Evolutionary conservation across 2,113 vertebrate species (phyloP), one percentile per base, ranked within the genome.

Genomic region (Trogon surrucura): DNA sequence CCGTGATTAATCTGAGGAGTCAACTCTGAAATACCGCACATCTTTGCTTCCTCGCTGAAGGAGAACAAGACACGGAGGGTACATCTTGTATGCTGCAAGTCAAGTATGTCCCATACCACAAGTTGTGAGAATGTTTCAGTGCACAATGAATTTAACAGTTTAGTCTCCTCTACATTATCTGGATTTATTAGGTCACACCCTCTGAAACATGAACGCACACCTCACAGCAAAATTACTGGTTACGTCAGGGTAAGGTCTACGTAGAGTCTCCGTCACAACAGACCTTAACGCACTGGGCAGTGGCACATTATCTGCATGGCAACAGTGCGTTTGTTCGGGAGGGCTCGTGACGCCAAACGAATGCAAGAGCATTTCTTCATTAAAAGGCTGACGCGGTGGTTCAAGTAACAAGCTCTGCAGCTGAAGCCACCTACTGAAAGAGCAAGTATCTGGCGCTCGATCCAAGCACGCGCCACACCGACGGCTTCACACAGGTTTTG

Each of bases 1-100:
- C 86, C 71, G 75, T 96, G 94, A 97, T 89, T 96, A 95, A 95
- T 95, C 92, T 15, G 61, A 91, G 85, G 88, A 95, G 85, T 82
- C 62, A 93, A 26, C 57, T 91, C 91, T 65, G 72, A 96, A 95
- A 97, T 75, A 60, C 57, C 86, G 78, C 82, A 84, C 29, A 81
- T 56, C 92, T 93, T 78, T 71, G 60, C 84, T 79, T 87, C 92
- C 65, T 85, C 62, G 11, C 11, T 41, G 57, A 84, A 84, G 77
- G 23, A 83, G 83, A 88, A 80, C 38, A 41, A 77, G 91, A 54
- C 64, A 58, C 10, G 30, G 74, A 70, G 56, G 9, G 65, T 38
- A 81, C 91, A 95, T 89, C 57, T 72, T 93, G 86, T 64, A 47
- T 91, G 64, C 89, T 56, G 81, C 48, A 67, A 86, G 89, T 51